These are phyloP conservation scores for Philereme transversata DNA, from an alignment of 2,888 invertebrate species.

Conservation along the genomic window DNA sequence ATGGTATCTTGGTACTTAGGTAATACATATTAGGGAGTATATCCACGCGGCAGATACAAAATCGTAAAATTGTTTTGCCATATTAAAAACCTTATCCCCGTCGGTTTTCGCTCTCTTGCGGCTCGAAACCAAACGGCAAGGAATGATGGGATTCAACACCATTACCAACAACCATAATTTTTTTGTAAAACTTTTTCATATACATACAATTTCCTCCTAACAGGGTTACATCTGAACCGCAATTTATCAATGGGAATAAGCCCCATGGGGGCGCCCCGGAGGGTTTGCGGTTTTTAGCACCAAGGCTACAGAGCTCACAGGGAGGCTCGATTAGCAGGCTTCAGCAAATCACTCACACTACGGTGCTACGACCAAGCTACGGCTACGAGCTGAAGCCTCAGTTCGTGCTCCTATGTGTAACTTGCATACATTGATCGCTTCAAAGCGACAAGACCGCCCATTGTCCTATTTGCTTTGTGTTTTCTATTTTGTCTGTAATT, in stretches of 20 bases:
- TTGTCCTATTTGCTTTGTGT: too few species aligned
- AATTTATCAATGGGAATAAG: constrained; percentile 24
- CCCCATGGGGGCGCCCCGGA: constrained; percentile 50
- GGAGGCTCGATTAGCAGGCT: constrained; percentile 31
- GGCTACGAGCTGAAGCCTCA: constrained; percentile 7
- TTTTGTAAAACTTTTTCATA: too few species aligned
- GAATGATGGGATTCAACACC: too few species aligned
- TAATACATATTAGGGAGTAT: background rate
- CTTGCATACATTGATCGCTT: background rate
- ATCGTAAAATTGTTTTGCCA: too few species aligned
- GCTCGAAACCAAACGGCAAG: too few species aligned
- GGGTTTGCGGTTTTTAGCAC: constrained; percentile 55
- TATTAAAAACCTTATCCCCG: too few species aligned
- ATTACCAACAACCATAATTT: too few species aligned
- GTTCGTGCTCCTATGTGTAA: background rate
- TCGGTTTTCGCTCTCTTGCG: too few species aligned
- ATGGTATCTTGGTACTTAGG: constrained; percentile 5
- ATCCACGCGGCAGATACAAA: background rate
- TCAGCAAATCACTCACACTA: constrained; percentile 26
- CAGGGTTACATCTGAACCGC: constrained; percentile 14
- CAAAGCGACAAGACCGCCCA: too few species aligned
- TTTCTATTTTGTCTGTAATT: too few species aligned
- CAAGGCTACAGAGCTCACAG: constrained; percentile 46
- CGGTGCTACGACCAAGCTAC: constrained; percentile 20
- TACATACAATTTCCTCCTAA: constrained; percentile 8